Evolutionary conservation across 1,140 invertebrate species (phyloP), one percentile per base, ranked within the genome.

Genomic region (Lepidurus couesii): DNA sequence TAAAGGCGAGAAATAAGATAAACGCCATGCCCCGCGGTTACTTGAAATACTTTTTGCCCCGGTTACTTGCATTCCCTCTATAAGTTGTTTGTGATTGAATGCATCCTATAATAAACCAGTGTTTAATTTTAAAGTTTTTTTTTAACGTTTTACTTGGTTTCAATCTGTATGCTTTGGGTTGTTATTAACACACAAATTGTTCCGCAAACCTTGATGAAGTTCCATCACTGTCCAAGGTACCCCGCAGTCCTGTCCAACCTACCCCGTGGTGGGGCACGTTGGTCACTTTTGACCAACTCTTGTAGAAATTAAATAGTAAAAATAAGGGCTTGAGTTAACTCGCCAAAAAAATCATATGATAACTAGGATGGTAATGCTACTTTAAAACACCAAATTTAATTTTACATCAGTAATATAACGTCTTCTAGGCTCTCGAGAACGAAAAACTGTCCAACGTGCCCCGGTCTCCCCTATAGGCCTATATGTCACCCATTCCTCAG

Each of bases 381-480:
- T 53, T 53, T 53, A 53, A 53, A 53, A 53, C 47, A 11, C 13
- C 47, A 11, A 3, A 53, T 53, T 53, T 53, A 11, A n/a, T 53
- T 11, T 53, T 11, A 53, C 10, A 53, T 45, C 47, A 4, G 13
- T 53, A 53, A 11, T 53, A 53, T 11, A 53, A 11, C 47, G 47
- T 53, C 47, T 53, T 53, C 47, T 53, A 53, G 47, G 3, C 47
- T 53, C 44, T 24, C 24, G 24, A 24, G 24, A 24, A 24, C 24
- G 24, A 24, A 24, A 24, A 24, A 24, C 24, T 24, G 47, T n/a
- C 47, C 7, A 11, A 53, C 47, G 47, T 53, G 47, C 44, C 47
- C 47, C 47, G 47, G 47, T 53, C 47, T 53, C 10, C 47, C 47
- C 47, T 53, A 53, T n/a, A n/a, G n/a, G n/a, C n/a, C n/a, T n/a